Percentiles rank a stretch among this genome's conserved stretches.
Conservation (phyloP, 2,797 vertebrate genomes). For the Microctenopoma stevenorrisi region DNA sequence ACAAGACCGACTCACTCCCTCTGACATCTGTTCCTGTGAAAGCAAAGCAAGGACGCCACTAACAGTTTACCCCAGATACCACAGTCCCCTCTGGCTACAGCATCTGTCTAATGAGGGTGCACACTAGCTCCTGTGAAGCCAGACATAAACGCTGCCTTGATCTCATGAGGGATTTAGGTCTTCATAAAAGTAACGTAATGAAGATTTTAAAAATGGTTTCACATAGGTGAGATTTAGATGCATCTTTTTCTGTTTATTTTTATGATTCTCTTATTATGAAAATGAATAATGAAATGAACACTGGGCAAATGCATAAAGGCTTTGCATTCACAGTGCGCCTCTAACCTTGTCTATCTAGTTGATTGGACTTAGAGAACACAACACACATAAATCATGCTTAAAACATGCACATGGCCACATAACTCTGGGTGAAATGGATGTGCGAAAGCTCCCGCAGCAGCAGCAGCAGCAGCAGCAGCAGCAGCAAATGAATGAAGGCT, state of each 20-base stretch:
- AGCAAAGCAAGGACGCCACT: slow-evolving; percentile 53
- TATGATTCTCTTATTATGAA: no score
- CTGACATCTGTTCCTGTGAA: slow-evolving; percentile 67
- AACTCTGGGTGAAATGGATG: slow-evolving; percentile 41
- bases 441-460: no score
- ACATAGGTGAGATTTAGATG: background rate
- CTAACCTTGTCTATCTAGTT: slow-evolving; percentile 30
- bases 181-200: slow-evolving; percentile 16
- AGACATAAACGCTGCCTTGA: slow-evolving; percentile 59
- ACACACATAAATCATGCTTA: slow-evolving; percentile 56
- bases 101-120: slow-evolving; percentile 76
- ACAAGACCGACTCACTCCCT: slow-evolving; percentile 41
- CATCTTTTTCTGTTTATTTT: background rate
- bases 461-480: slow-evolving; percentile 21
- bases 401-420: slow-evolving; percentile 49
- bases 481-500: slow-evolving; percentile 59
- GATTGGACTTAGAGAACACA: slow-evolving; percentile 27
- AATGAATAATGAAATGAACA: background rate
- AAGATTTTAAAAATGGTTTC: slow-evolving; percentile 19
- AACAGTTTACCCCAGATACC: slow-evolving; percentile 73
- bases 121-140: slow-evolving; percentile 57
- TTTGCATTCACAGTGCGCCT: slow-evolving; percentile 11
- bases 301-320: slow-evolving; percentile 20
- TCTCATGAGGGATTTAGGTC: slow-evolving; percentile 44
- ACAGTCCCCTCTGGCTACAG: slow-evolving; percentile 62